Conservation (phyloP, 2,888 invertebrate species). For the Sesia apiformis region DNA sequence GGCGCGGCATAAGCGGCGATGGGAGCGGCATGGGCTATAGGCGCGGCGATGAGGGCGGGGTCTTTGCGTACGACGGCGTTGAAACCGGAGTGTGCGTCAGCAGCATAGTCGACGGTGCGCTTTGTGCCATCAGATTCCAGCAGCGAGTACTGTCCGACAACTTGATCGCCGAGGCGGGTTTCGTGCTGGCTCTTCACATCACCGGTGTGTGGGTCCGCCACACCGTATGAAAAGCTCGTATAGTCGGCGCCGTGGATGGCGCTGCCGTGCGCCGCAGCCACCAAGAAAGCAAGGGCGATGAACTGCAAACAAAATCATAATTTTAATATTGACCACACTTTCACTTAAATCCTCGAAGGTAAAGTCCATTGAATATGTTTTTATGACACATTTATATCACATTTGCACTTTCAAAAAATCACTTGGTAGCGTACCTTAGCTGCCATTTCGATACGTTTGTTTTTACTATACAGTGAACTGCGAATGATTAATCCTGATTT, state of each 20-base stretch:
- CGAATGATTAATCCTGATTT: conserved; percentile 54
- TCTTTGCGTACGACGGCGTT: conserved; percentile 16
- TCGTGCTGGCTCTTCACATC: conserved; percentile 76
- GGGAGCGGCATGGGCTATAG: conserved; percentile 27
- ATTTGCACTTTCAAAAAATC: not conserved
- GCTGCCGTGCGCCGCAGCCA: conserved; percentile 57
- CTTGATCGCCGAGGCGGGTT: conserved; percentile 77
- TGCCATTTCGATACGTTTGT: conserved; percentile 63
- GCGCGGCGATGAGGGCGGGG: conserved; percentile 15
- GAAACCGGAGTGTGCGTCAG: conserved; percentile 15
- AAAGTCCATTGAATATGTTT: not conserved
- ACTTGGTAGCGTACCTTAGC: conserved; percentile 45
- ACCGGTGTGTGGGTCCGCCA: conserved; percentile 64
- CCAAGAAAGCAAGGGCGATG: conserved; percentile 56
- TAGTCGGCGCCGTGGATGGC: conserved; percentile 52
- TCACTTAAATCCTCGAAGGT: not conserved
- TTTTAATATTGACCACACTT: not conserved
- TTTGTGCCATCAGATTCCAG: conserved; percentile 77
- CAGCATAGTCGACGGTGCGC: conserved; percentile 73
- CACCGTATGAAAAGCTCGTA: conserved; percentile 64
- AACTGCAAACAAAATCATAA: conserved; percentile 46
- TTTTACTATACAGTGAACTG: conserved; percentile 58
- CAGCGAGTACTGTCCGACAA: conserved; percentile 69
- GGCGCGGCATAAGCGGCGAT: conserved; percentile 30
- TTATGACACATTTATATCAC: not conserved